Evolutionary conservation across 2,888 invertebrate genomes (phyloP).

Genomic region (Nasonovia ribisnigri): DNA sequence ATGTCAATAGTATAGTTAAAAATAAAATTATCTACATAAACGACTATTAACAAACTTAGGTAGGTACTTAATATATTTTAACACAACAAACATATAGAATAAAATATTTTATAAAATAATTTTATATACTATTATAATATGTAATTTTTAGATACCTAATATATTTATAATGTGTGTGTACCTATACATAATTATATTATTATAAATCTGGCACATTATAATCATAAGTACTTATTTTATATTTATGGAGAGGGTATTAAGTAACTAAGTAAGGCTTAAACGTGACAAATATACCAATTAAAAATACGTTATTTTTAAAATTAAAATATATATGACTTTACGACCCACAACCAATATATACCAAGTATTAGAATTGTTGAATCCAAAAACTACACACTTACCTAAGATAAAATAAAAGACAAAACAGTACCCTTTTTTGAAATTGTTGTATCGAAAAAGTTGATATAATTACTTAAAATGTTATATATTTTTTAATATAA

Average conservation of each 20-base stretch:
- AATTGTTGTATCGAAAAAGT: no score
- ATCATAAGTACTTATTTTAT: not conserved
- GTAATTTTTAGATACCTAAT: not conserved
- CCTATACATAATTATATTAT: not conserved
- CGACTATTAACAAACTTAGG: not conserved
- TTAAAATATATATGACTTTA: not conserved
- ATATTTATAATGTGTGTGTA: not conserved
- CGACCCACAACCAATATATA: not conserved
- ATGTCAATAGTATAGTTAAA: not conserved
- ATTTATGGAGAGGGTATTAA: constrained; percentile 30
- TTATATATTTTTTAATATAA: no score
- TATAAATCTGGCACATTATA: not conserved
- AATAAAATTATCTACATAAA: not conserved
- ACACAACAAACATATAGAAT: not conserved
- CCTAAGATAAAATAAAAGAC: no score
- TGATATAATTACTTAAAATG: no score
- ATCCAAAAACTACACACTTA: no score
- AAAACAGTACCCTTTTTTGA: no score
- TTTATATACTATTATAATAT: not conserved
- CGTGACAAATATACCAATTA: not conserved
- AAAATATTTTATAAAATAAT: not conserved
- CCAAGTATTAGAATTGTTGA: not conserved
- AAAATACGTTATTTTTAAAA: not conserved
- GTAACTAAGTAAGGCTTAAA: constrained; percentile 33
- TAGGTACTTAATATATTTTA: not conserved